A percentile compares a stretch with the other conserved stretches of the same genome.
phyloP scores from a whole-genome alignment of 2,888 invertebrate genomes.

The Belgica antarctica region DNA sequence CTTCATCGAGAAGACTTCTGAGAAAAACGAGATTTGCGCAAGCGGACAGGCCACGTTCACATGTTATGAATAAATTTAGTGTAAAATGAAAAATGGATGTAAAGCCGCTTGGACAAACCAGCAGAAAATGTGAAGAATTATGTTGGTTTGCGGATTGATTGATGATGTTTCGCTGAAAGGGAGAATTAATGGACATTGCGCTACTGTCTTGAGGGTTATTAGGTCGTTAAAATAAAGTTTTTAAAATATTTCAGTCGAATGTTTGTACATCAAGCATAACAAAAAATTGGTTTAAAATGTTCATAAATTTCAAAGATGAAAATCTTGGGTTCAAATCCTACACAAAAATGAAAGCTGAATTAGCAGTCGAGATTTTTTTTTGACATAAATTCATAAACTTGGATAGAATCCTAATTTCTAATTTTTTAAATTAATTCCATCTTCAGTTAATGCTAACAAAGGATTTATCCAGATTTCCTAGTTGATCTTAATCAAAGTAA shows the following conservation, averaged over 20 bases:
- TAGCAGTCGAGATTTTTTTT: no score
- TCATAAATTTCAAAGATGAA: no score
- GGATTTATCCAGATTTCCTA: no score
- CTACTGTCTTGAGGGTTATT: no score
- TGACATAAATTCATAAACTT: no score
- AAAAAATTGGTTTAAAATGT: no score
- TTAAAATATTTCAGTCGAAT: no score
- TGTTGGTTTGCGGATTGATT: neutral
- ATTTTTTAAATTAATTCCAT: no score
- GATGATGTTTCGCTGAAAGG: neutral
- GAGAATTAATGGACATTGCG: neutral
- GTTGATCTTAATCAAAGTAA: no score
- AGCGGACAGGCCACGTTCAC: neutral
- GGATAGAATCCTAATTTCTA: no score
- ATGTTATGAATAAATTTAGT: neutral
- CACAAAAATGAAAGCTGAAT: neutral
- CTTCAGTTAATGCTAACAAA: no score
- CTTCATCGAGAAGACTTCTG: neutral
- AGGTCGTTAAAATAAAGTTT: no score
- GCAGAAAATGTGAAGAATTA: constrained; percentile 15
- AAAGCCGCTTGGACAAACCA: constrained; percentile 13
- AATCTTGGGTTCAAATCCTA: neutral
- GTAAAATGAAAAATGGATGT: constrained; percentile 18
- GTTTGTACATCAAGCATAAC: neutral
- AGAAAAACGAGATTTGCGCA: neutral